Evolutionary conservation across 2,888 invertebrate species (phyloP).

Genomic region (Andricus quercusramuli): DNA sequence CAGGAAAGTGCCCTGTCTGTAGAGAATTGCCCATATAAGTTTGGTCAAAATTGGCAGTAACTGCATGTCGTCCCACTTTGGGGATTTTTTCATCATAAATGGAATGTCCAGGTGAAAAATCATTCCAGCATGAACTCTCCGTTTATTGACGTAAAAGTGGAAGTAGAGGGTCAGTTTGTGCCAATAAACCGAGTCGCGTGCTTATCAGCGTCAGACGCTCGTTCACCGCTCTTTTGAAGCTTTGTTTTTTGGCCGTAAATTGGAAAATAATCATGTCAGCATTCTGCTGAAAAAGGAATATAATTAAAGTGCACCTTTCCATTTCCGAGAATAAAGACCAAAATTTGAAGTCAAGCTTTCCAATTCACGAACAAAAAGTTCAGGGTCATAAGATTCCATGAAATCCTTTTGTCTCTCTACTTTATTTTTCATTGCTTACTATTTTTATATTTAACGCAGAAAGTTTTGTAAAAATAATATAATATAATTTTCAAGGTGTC

Average conservation of each 20-base stretch:
- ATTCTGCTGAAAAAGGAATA: neutral
- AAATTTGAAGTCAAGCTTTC: neutral
- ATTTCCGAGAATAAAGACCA: neutral
- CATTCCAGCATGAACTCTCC: neutral
- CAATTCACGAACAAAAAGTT: neutral
- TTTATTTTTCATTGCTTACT: neutral
- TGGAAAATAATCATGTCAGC: conserved; percentile 8
- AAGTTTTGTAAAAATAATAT: neutral
- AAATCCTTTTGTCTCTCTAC: neutral
- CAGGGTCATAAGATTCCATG: neutral
- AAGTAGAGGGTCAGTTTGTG: neutral
- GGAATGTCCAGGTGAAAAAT: neutral
- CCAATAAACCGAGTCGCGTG: neutral
- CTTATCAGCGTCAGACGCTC: neutral
- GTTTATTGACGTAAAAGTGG: conserved; percentile 3
- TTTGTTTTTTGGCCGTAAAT: conserved; percentile 14
- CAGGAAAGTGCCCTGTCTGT: too few species aligned
- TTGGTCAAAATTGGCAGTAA: neutral
- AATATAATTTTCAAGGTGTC: too few species aligned
- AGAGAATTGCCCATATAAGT: too few species aligned
- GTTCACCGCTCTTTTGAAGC: neutral
- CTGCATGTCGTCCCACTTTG: neutral
- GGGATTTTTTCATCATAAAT: neutral
- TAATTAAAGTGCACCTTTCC: neutral
- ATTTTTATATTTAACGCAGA: neutral